Percentiles rank a stretch among this genome's conserved stretches.
Evolutionary conservation across 2,888 invertebrate genomes (phyloP).

Genomic region (Ditylenchus weischeri): DNA sequence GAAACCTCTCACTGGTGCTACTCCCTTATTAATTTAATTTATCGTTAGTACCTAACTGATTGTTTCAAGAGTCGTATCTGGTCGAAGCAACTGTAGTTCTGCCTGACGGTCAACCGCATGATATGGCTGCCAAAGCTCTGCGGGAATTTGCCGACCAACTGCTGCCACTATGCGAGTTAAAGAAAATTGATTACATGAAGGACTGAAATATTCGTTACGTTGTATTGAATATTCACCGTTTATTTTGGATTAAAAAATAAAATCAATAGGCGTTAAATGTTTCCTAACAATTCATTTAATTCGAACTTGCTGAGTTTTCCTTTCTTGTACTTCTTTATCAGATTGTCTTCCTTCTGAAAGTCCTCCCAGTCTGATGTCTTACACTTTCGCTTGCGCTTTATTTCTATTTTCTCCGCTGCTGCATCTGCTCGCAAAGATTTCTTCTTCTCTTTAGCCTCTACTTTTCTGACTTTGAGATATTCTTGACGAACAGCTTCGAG

Average conservation of each 20-base stretch:
- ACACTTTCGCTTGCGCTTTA: constrained; percentile 19
- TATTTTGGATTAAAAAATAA: not conserved
- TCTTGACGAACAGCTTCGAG: constrained; percentile 31
- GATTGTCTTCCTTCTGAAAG: constrained; percentile 59
- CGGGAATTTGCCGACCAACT: constrained; percentile 38
- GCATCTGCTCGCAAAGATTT: constrained; percentile 19
- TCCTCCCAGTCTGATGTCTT: constrained; percentile 57
- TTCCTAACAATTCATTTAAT: constrained; percentile 39
- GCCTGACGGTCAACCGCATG: constrained; percentile 35
- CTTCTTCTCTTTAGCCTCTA: constrained; percentile 17
- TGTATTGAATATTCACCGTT: not conserved
- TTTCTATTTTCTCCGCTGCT: constrained; percentile 30
- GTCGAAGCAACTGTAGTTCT: constrained; percentile 33
- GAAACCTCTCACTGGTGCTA: constrained; percentile 20
- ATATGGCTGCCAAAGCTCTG: constrained; percentile 33
- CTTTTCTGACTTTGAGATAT: constrained; percentile 11
- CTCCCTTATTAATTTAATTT: too few relatives aligned
- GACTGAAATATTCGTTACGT: not conserved
- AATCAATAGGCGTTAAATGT: not conserved
- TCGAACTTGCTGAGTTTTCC: constrained; percentile 60
- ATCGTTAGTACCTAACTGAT: too few relatives aligned
- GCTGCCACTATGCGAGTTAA: constrained; percentile 30
- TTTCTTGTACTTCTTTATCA: constrained; percentile 62
- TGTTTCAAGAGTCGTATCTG: constrained; percentile 28
- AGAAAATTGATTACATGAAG: constrained; percentile 31